Base-by-base conservation (phyloP, 37 sponge, comb jelly and placozoan genomes). In the Ianthella basta region DNA sequence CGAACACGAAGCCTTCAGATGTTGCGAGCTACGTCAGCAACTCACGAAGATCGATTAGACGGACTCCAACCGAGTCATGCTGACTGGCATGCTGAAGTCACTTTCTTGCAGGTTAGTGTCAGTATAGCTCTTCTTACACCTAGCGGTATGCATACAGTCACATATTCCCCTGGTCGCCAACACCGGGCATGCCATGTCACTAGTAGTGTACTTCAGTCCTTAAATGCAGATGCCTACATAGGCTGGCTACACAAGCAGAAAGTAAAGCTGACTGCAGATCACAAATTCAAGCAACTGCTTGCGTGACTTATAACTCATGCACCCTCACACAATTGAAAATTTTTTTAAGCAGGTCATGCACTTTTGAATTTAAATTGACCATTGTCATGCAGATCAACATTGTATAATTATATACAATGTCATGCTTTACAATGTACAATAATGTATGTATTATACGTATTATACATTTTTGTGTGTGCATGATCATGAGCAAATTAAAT, bases 101-200 rank as follows among this genome's bases (percentile, higher is more conserved):
- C 23, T 8, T 57, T 30, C 39, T 60, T 81, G 25, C 82, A 81
- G 64, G 82, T 81, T 10, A 19, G 73, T 44, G 50, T 8, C 50
- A 44, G 50, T 44, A 44, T 44, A 44, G 3, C 3, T 44, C 6
- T 44, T 44, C 8, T 44, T n/a, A n/a, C n/a, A n/a, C n/a, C n/a
- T n/a, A n/a, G n/a, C 6, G 70, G 55, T 0, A 35, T 67, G 21
- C n/a, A n/a, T n/a, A n/a, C n/a, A n/a, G n/a, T n/a, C n/a, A n/a
- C n/a, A n/a, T n/a, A 87, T 37, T 24, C 66, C 10, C 87, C 87
- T 39, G 87, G 87, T 4, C 72, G 87, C 18, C 37, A 54, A 0
- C 87, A 87, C 53, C 13, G 38, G 4, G 33, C 82, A 32, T 87
- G 70, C 39, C 54, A 1, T 20, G 23, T 4, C 8, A 13, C 63